Conservation (phyloP, 2,797 vertebrate species). For the Ctenopoma multispine region DNA sequence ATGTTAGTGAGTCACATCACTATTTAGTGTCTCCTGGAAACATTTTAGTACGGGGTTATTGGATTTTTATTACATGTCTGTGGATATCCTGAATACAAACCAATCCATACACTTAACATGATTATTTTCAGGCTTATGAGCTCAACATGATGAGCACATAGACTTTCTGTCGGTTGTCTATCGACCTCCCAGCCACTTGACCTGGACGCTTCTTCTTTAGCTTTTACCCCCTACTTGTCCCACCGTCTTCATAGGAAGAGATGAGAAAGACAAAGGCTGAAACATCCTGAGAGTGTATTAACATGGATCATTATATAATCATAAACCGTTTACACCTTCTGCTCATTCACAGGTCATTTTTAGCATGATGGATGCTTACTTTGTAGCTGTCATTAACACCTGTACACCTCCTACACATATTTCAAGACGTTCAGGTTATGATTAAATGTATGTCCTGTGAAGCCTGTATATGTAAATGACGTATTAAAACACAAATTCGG, state of each 20-base stretch:
- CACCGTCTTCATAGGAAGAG: too few relatives aligned
- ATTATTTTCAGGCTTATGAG: background rate
- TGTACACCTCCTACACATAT: too few relatives aligned
- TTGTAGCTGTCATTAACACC: background rate
- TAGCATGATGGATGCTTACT: background rate
- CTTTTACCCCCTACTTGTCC: too few relatives aligned
- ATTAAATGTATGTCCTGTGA: background rate
- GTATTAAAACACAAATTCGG: background rate
- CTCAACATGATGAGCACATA: slow-evolving; percentile 6
- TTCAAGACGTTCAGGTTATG: too few relatives aligned
- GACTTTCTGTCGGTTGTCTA: slow-evolving; percentile 1
- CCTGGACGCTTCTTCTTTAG: too few relatives aligned
- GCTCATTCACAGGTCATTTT: background rate
- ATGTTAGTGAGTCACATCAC: too few relatives aligned
- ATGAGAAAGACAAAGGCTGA: background rate
- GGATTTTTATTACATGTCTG: too few relatives aligned
- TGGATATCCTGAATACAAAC: too few relatives aligned
- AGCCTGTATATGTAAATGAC: background rate
- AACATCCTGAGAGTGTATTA: slow-evolving; percentile 3
- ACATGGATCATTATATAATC: slow-evolving; percentile 12
- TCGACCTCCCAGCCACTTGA: background rate
- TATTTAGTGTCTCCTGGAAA: too few relatives aligned
- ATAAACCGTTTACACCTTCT: too few relatives aligned
- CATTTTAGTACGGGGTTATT: too few relatives aligned
- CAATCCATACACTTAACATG: too few relatives aligned